A percentile compares a stretch with the other conserved stretches of the same genome.
Evolutionary conservation across 2,113 vertebrate species (phyloP).

Genomic region (Hoplias malabaricus): DNA sequence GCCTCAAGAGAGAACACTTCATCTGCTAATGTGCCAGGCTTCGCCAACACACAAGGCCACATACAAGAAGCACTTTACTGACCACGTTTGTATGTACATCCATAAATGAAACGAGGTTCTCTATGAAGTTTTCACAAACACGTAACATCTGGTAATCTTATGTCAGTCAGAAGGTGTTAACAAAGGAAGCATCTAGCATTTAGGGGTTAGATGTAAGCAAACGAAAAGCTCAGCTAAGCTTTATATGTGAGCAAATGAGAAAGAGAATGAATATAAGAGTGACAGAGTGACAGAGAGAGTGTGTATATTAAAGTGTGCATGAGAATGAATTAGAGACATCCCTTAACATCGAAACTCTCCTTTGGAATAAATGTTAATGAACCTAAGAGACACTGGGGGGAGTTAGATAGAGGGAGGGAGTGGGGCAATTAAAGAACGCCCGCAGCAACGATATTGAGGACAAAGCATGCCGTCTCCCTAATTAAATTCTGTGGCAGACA

Average conservation of each 20-base stretch:
- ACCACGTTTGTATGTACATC: conserved; percentile 14
- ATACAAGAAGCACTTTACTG: neutral
- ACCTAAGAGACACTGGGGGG: conserved; percentile 50
- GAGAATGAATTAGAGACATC: conserved; percentile 57
- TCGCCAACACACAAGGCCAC: conserved; percentile 3
- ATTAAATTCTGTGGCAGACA: conserved; percentile 77
- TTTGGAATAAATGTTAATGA: conserved; percentile 72
- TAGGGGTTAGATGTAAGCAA: neutral
- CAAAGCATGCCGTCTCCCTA: conserved; percentile 75
- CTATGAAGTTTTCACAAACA: neutral
- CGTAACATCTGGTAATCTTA: neutral
- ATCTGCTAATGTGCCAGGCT: conserved; percentile 27
- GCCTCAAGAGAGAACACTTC: conserved; percentile 7
- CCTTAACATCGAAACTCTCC: conserved; percentile 59
- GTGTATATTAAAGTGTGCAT: conserved; percentile 38
- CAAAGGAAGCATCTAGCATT: neutral
- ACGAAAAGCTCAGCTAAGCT: neutral
- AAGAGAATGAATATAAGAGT: conserved; percentile 5
- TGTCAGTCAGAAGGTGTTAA: conserved; percentile 16
- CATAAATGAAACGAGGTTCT: neutral
- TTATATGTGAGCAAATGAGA: neutral
- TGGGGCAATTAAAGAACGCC: conserved; percentile 79
- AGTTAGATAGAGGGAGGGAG: conserved; percentile 29
- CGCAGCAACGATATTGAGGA: conserved; percentile 75
- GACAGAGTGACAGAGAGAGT: conserved; percentile 30